Evolutionary conservation across 2,888 invertebrate species (phyloP).

Genomic region (Temnothorax ravouxi): DNA sequence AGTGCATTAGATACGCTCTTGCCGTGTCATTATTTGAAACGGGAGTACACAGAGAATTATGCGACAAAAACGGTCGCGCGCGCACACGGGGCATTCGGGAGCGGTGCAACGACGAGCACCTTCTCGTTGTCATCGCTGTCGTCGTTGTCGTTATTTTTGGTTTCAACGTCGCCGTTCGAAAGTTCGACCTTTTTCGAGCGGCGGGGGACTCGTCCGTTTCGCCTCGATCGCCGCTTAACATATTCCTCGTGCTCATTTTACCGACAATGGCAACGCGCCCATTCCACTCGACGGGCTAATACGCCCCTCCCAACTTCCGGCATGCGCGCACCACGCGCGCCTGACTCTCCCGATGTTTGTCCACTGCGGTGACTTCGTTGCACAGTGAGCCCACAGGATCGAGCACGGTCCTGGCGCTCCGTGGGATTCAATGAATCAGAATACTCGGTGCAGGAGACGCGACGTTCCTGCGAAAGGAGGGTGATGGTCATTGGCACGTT

Average conservation of each 20-base stretch:
- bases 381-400: constrained; percentile 39
- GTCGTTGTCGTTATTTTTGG: constrained; percentile 52
- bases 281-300: constrained; percentile 41
- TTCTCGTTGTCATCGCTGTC: constrained; percentile 25
- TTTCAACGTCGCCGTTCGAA: constrained; percentile 40
- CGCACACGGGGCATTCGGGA: constrained; percentile 45
- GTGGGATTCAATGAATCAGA: constrained; percentile 68
- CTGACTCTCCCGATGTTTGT: constrained; percentile 63
- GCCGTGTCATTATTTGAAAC: constrained; percentile 58
- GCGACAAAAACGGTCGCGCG: constrained; percentile 53
- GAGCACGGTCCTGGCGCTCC: constrained; percentile 30
- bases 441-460: constrained; percentile 62
- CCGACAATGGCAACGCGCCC: constrained; percentile 46
- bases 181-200: constrained; percentile 49
- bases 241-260: constrained; percentile 47
- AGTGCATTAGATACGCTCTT: constrained; percentile 62
- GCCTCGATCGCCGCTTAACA: constrained; percentile 40
- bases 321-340: constrained; percentile 40
- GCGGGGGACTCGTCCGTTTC: constrained; percentile 26
- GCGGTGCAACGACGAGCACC: constrained; percentile 34
- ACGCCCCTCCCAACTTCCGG: constrained; percentile 52
- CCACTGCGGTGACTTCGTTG: constrained; percentile 57
- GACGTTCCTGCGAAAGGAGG: constrained; percentile 37
- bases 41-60: constrained; percentile 59
- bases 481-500: constrained; percentile 52